phyloP scores from a whole-genome alignment of 2,113 vertebrate species.

The Nesospiza acunhae region DNA sequence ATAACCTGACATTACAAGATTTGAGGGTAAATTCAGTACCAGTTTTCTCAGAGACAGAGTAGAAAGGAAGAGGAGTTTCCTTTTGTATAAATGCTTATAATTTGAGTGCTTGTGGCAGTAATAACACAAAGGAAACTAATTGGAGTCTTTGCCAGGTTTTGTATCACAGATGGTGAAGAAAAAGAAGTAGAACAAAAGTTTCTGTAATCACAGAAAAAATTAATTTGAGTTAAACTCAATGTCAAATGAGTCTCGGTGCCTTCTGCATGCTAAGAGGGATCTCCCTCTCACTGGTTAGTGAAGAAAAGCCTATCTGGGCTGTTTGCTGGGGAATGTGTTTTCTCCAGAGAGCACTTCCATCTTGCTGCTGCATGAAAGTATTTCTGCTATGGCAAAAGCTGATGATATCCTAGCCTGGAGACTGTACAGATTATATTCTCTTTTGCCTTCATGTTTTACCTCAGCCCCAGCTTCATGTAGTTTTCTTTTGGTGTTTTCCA shows the following conservation, averaged over 20 bases:
- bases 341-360: background rate
- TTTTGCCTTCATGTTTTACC: background rate
- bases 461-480: background rate
- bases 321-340: background rate
- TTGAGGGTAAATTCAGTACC: background rate
- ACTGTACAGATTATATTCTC: background rate
- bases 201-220: constrained; percentile 33
- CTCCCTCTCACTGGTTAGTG: background rate
- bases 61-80: constrained; percentile 43
- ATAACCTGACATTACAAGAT: background rate
- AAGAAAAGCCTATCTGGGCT: background rate
- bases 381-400: background rate
- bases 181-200: constrained; percentile 62
- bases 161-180: constrained; percentile 57
- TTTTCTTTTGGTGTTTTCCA: background rate
- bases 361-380: accelerated
- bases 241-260: constrained; percentile 7
- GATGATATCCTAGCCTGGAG: background rate
- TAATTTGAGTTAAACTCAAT: constrained; percentile 27
- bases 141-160: constrained; percentile 47
- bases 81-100: constrained; percentile 20
- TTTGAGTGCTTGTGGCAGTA: constrained; percentile 32
- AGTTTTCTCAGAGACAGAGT: background rate
- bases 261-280: background rate
- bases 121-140: constrained; percentile 54